These are phyloP conservation scores for Alloscopus bannaensis DNA, from an alignment of 2,888 invertebrate genomes.

Conservation along the genomic window DNA sequence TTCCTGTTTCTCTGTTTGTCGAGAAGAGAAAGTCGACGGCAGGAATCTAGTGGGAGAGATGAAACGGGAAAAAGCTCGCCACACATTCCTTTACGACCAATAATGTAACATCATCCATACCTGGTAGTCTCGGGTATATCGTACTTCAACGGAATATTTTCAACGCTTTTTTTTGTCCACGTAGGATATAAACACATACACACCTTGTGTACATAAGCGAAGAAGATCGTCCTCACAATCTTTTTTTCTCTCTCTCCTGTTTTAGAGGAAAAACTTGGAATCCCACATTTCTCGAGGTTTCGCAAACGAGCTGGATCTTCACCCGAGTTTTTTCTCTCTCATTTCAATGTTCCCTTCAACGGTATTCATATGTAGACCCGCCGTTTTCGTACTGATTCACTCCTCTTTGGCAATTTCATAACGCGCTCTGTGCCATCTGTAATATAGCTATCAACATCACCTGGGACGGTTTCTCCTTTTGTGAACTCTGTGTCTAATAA, in stretches of 20 bases:
- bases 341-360: neutral
- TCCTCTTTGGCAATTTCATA: conserved; percentile 39
- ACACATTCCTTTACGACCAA: conserved; percentile 50
- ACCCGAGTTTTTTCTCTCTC: conserved; percentile 13
- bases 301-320: no score
- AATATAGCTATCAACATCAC: conserved; percentile 56
- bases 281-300: neutral
- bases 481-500: neutral
- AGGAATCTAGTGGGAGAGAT: no score
- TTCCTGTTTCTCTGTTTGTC: neutral
- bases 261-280: no score
- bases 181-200: no score
- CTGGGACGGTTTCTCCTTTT: conserved; percentile 34
- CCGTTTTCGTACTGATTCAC: conserved; percentile 51
- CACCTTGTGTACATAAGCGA: conserved; percentile 22
- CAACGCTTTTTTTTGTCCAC: neutral
- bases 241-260: conserved; percentile 13
- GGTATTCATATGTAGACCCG: conserved; percentile 27
- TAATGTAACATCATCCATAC: conserved; percentile 48
- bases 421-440: conserved; percentile 29
- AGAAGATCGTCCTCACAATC: conserved; percentile 11
- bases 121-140: conserved; percentile 29
- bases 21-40: neutral
- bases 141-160: conserved; percentile 8
- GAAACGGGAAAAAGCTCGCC: neutral